A percentile compares a stretch with the other conserved stretches of the same genome.
These are phyloP conservation scores for Perccottus glenii DNA, from an alignment of 2,113 vertebrate species.

Conservation along the genomic window DNA sequence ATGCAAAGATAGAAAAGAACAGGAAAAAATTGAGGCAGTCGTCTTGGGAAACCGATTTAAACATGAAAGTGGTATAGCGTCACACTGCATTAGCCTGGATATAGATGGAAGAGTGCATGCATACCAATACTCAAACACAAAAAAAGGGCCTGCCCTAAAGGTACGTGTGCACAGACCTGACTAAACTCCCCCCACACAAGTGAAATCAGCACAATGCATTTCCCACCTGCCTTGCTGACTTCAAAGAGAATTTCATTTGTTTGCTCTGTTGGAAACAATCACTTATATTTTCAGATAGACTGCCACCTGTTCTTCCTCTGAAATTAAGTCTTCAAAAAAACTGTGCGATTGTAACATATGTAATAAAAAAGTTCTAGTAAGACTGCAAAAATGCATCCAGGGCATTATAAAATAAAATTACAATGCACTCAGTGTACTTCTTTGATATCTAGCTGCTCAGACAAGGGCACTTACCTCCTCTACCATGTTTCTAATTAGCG, in stretches of 20 bases:
- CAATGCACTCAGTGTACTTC: slow-evolving; percentile 12
- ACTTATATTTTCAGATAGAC: slow-evolving; percentile 22
- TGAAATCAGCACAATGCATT: slow-evolving; percentile 44
- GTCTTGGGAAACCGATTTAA: slow-evolving; percentile 52
- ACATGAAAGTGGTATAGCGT: slow-evolving; percentile 63
- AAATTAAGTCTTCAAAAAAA: not conserved
- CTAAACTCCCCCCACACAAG: slow-evolving; percentile 33
- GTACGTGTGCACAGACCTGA: slow-evolving; percentile 28
- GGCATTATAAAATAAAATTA: slow-evolving; percentile 32
- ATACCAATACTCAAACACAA: slow-evolving; percentile 37
- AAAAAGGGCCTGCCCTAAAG: slow-evolving; percentile 22
- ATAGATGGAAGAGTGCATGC: slow-evolving; percentile 39
- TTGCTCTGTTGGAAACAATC: slow-evolving; percentile 31
- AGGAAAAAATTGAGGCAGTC: slow-evolving; percentile 26
- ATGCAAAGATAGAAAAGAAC: slow-evolving; percentile 5
- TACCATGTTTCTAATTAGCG: slow-evolving; percentile 57
- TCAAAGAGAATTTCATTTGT: slow-evolving; percentile 55
- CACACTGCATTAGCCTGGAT: slow-evolving; percentile 50
- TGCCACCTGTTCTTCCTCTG: slow-evolving; percentile 1
- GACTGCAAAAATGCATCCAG: slow-evolving; percentile 2
- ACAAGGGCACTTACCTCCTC: slow-evolving; percentile 53
- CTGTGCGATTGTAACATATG: not conserved
- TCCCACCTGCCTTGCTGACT: slow-evolving; percentile 43
- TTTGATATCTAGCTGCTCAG: slow-evolving; percentile 54
- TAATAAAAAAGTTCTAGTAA: not conserved